Evolutionary conservation across 2,888 invertebrate genomes (phyloP).

Genomic region (Tenthredo mesomela): DNA sequence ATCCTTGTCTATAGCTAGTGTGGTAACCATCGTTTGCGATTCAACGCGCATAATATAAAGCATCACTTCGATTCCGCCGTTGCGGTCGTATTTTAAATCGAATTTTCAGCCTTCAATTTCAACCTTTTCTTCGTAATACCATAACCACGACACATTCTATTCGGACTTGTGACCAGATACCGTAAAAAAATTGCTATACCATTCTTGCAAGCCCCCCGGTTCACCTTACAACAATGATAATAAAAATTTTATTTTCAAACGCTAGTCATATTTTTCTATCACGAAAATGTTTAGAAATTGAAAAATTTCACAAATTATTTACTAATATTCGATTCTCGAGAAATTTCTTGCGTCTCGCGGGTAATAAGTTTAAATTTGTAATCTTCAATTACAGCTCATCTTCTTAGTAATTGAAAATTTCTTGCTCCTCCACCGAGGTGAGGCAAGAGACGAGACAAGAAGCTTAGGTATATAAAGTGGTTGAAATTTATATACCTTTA

Average conservation of each 20-base stretch:
- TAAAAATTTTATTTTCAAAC: neutral
- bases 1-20: neutral
- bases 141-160: slow-evolving; percentile 39
- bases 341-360: neutral
- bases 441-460: no score
- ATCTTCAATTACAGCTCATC: neutral
- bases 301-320: no score
- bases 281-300: neutral
- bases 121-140: slow-evolving; percentile 35
- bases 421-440: neutral
- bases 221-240: neutral
- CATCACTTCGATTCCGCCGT: neutral
- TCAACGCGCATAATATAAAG: slow-evolving; percentile 23
- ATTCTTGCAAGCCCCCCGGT: neutral
- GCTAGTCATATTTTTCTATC: neutral
- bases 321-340: neutral
- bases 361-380: neutral
- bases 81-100: slow-evolving; percentile 27
- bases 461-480: neutral
- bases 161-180: slow-evolving; percentile 10
- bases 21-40: neutral
- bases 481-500: neutral
- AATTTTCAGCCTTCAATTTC: slow-evolving; percentile 29
- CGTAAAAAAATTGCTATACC: slow-evolving; percentile 20
- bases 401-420: neutral